These are phyloP conservation scores for Drosophila aff. DNA, from an alignment of 1,140 invertebrate species.

Conservation along the genomic window DNA sequence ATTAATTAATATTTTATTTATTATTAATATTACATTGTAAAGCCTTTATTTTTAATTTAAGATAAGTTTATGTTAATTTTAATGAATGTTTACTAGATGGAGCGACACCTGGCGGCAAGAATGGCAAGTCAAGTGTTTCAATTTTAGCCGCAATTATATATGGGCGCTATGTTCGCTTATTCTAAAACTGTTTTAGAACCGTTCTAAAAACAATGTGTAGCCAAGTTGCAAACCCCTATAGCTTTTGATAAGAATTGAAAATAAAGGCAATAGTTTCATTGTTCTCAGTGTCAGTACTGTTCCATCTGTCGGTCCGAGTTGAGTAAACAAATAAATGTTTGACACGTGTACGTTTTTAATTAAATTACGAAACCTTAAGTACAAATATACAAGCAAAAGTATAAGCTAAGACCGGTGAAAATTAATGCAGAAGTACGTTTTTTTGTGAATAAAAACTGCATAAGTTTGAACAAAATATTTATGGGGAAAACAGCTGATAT, in stretches of 20 bases:
- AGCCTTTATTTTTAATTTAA: no score
- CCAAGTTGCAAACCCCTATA: not conserved
- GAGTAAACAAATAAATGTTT: conserved; percentile 10
- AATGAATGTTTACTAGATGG: no score
- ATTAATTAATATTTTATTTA: no score
- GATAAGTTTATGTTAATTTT: no score
- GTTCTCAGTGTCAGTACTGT: not conserved
- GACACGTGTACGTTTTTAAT: not conserved
- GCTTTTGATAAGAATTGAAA: conserved; percentile 3
- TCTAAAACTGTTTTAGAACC: not conserved
- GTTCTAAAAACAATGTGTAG: not conserved
- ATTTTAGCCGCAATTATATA: not conserved
- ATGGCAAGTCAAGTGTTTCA: not conserved
- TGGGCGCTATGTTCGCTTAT: not conserved
- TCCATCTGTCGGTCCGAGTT: not conserved
- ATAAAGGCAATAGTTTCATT: not conserved
- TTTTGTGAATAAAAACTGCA: not conserved
- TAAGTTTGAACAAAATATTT: not conserved
- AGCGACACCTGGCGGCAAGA: not conserved
- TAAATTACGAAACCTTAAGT: not conserved
- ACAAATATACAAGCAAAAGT: not conserved
- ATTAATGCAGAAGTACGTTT: conserved; percentile 1
- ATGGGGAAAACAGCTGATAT: conserved; percentile 34
- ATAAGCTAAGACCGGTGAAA: not conserved
- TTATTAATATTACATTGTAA: no score